phyloP scores from a whole-genome alignment of 2,113 vertebrate genomes.

The Hystrix brachyura region DNA sequence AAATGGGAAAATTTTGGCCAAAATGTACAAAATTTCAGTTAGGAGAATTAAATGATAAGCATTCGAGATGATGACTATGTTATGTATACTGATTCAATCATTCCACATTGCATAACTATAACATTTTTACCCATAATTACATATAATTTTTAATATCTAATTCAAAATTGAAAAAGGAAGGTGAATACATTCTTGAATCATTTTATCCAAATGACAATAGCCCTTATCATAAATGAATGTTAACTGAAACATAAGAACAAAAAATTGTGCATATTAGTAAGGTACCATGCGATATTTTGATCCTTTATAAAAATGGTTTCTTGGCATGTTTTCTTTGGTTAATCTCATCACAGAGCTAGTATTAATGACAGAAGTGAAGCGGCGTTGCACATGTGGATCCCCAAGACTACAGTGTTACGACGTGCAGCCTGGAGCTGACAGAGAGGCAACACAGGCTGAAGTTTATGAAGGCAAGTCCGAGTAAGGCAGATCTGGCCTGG shows the following conservation, averaged over 20 bases:
- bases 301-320: not conserved
- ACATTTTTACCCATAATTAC: not conserved
- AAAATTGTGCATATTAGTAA: not conserved
- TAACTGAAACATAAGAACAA: not conserved
- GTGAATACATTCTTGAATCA: not conserved
- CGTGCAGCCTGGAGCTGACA: not conserved
- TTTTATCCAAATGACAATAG: not conserved
- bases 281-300: not conserved
- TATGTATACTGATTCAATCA: not conserved
- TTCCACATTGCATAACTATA: not conserved
- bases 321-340: not conserved
- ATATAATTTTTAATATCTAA: not conserved
- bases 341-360: not conserved
- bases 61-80: not conserved
- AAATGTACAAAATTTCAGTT: not conserved
- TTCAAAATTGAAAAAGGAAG: not conserved
- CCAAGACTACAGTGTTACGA: not conserved
- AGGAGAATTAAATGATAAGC: not conserved
- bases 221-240: not conserved
- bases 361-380: not conserved
- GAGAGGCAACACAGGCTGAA: not conserved
- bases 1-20: not conserved
- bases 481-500: not conserved
- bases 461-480: not conserved
- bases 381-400: not conserved